phyloP scores from a whole-genome alignment of 2,888 invertebrate genomes.

The Amphiduros pacificus region DNA sequence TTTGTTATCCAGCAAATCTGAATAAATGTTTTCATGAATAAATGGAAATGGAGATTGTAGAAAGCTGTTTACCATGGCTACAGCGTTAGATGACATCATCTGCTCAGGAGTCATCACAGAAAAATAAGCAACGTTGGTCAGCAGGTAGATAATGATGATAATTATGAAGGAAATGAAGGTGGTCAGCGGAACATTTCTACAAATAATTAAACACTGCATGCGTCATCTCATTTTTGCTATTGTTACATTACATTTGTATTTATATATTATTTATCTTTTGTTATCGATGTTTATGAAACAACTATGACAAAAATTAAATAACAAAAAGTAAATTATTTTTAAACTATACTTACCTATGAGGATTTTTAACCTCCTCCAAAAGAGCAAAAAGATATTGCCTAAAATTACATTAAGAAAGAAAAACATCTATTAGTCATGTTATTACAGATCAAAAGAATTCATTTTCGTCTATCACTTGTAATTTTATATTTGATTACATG shows the following conservation, averaged over 20 bases:
- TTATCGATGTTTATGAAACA: too few relatives aligned
- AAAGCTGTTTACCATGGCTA: constrained; percentile 71
- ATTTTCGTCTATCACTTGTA: too few relatives aligned
- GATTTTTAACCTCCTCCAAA: constrained; percentile 48
- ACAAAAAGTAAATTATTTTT: not conserved
- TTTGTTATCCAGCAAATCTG: too few relatives aligned
- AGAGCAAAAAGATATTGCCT: constrained; percentile 61
- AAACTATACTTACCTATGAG: constrained; percentile 36
- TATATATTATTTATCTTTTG: too few relatives aligned
- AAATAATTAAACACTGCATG: constrained; percentile 4
- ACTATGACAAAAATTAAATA: too few relatives aligned
- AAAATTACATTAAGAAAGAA: too few relatives aligned
- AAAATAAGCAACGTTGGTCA: constrained; percentile 83
- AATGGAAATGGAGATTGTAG: not conserved
- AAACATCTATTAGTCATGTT: too few relatives aligned
- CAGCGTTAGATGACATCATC: constrained; percentile 74
- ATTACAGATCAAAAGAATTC: too few relatives aligned
- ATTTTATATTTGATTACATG: too few relatives aligned
- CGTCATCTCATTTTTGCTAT: too few relatives aligned
- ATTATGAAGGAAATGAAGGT: constrained; percentile 78
- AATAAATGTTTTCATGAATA: too few relatives aligned
- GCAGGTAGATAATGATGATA: constrained; percentile 76
- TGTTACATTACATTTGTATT: too few relatives aligned
- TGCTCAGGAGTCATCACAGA: constrained; percentile 72
- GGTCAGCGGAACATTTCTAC: constrained; percentile 78